phyloP scores from a whole-genome alignment of 1,140 invertebrate species.

The Hycleus phaleratus region DNA sequence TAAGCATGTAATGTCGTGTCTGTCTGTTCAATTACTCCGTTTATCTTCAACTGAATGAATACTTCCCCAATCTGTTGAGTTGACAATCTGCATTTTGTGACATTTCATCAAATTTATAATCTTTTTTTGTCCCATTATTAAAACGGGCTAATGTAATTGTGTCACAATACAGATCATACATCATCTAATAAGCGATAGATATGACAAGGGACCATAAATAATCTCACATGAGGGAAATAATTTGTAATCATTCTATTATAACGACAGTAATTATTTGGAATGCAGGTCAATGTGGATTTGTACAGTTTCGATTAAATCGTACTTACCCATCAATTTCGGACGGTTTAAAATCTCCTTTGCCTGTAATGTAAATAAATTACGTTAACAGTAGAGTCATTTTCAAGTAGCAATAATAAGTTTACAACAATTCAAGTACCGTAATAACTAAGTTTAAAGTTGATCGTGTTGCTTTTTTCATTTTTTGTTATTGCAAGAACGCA shows the following conservation, averaged over 20 bases:
- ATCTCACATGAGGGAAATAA: conserved; percentile 25
- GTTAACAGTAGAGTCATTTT: too few species aligned
- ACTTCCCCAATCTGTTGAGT: too few species aligned
- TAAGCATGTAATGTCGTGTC: neutral
- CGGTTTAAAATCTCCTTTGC: conserved; percentile 48
- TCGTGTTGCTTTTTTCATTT: too few species aligned
- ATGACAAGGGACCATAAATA: conserved; percentile 29
- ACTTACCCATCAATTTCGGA: conserved; percentile 50
- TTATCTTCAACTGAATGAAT: conserved; percentile 4
- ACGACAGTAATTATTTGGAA: conserved; percentile 15
- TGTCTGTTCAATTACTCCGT: conserved; percentile 3
- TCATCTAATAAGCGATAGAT: conserved; percentile 15
- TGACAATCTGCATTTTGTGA: too few species aligned
- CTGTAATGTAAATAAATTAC: conserved; percentile 27
- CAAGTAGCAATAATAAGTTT: too few species aligned
- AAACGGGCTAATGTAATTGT: neutral
- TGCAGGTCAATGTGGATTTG: conserved; percentile 4
- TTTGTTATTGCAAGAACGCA: neutral
- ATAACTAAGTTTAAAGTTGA: too few species aligned
- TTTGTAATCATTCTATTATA: conserved; percentile 31
- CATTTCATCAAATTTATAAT: too few species aligned
- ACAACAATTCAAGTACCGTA: too few species aligned
- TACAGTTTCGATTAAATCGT: neutral
- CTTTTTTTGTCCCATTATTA: too few species aligned
- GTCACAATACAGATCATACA: conserved; percentile 6